Evolutionary conservation across 2,888 invertebrate genomes (phyloP).

Genomic region (Drosophila niveifrons): DNA sequence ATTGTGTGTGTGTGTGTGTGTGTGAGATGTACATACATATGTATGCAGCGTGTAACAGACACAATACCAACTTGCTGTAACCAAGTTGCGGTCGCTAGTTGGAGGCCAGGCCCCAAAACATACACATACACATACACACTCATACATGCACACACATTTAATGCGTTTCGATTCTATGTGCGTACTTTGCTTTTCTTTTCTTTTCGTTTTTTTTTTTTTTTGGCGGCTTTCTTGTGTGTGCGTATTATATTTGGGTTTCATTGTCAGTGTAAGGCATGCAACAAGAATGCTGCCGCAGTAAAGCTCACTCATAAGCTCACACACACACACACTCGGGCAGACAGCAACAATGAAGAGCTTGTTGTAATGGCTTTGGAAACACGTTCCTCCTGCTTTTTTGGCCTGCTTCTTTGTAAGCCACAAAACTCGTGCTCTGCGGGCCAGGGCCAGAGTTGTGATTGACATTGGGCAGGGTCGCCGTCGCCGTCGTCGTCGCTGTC

Average conservation of each 20-base stretch:
- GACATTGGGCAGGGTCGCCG: slow-evolving; percentile 75
- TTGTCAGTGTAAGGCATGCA: slow-evolving; percentile 59
- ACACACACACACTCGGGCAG: slow-evolving; percentile 15
- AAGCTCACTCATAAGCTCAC: slow-evolving; percentile 57
- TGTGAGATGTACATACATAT: slow-evolving; percentile 36
- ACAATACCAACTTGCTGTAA: slow-evolving; percentile 64
- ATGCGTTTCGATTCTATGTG: slow-evolving; percentile 64
- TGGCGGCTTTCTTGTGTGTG: slow-evolving; percentile 45
- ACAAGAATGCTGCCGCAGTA: slow-evolving; percentile 37
- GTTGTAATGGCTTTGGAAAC: slow-evolving; percentile 70
- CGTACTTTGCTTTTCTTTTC: slow-evolving; percentile 19
- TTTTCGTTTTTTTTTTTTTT: slow-evolving; percentile 24
- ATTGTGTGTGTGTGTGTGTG: slow-evolving; percentile 23
- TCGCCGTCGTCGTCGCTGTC: slow-evolving; percentile 25
- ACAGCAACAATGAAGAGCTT: slow-evolving; percentile 42
- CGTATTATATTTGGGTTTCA: slow-evolving; percentile 42
- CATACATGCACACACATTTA: slow-evolving; percentile 39
- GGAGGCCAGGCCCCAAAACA: slow-evolving; percentile 56
- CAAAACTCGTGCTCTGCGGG: slow-evolving; percentile 39
- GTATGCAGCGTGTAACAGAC: slow-evolving; percentile 67
- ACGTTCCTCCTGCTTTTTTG: slow-evolving; percentile 70
- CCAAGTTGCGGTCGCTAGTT: slow-evolving; percentile 62
- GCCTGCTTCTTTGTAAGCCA: slow-evolving; percentile 70
- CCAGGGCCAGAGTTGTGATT: slow-evolving; percentile 64
- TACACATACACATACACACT: slow-evolving; percentile 44